These are phyloP conservation scores for Saxidomus purpurata DNA, from an alignment of 1,140 invertebrate genomes.

Conservation along the genomic window DNA sequence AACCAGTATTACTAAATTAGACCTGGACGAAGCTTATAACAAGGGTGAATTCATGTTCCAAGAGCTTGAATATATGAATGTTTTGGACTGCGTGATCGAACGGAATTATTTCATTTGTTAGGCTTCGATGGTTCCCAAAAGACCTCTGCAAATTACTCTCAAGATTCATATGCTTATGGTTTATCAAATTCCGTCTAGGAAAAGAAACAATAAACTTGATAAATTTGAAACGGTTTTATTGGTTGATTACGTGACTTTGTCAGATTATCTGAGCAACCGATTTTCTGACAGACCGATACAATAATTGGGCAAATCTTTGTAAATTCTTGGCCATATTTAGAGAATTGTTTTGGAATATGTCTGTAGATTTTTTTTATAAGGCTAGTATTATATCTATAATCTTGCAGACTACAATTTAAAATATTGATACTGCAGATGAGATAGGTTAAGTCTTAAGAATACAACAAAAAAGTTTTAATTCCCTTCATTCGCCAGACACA, in stretches of 20 bases:
- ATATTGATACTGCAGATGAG: too few species aligned
- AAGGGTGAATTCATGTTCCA: too few species aligned
- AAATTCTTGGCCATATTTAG: not conserved
- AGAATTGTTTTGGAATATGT: not conserved
- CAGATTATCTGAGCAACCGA: not conserved
- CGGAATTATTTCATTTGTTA: not conserved
- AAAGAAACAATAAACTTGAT: not conserved
- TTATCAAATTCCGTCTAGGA: conserved; percentile 10
- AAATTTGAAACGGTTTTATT: conserved; percentile 9
- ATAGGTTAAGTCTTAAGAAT: too few species aligned
- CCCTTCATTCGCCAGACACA: too few species aligned
- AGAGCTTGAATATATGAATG: too few species aligned
- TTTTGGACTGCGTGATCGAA: not conserved
- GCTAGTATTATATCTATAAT: too few species aligned
- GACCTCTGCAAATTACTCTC: not conserved
- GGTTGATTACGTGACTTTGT: not conserved
- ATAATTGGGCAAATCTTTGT: not conserved
- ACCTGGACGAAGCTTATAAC: too few species aligned
- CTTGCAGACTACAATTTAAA: too few species aligned
- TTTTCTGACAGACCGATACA: conserved; percentile 4
- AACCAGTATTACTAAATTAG: too few species aligned
- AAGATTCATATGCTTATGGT: conserved; percentile 4
- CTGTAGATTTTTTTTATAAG: too few species aligned
- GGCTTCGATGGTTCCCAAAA: not conserved
- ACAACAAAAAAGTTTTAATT: too few species aligned